Base-by-base conservation (phyloP, 2,113 vertebrate species). In the Corythaeola cristata region DNA sequence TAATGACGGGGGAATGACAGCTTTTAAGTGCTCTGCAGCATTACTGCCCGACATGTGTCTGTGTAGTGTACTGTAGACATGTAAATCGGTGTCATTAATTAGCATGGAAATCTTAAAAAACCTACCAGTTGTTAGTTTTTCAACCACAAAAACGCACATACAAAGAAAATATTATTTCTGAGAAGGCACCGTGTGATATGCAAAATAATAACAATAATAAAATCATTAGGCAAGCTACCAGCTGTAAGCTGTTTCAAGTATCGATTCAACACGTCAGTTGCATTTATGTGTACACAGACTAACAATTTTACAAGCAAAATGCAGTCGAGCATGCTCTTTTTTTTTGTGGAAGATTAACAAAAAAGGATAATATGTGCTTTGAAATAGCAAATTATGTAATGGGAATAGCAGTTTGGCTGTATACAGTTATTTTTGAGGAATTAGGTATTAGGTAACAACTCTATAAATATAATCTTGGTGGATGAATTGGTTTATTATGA, bases 81-180 rank as follows among this genome's bases (percentile, higher is more conserved):
- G 67, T 55, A 94, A 83, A 94, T 76, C 59, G 73, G 35, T 24
- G 69, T 28, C 72, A 59, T 85, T 94, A 93, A 85, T 95, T 89
- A 69, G 6, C 0, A 0, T 15, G 63, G 55, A 80, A 35, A 71
- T 55, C 28, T 37, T 79, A 19, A 69, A 71, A 93, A 79, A 24
- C 11, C 45, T 90, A 45, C 35, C 56, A 77, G 55, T 91, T 85
- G 30, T 66, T 96, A 10, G 45, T 58, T 93, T 91, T 72, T 50
- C 59, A 55, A 16, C 27, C 68, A 44, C 30, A 75, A n/a, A 91
- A 89, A 59, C 3, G 10, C 21, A 37, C 24, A 27, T 24, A 11
- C 17, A 11, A 74, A 80, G 77, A 74, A 41, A 73, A 69, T 50
- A 62, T 11, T 79, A 22, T 82, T 68, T 82, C 67, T 80, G 74